Evolutionary conservation across 2,113 vertebrate species (phyloP), one percentile per base, ranked within the genome.

Genomic region (Anolis carolinensis): DNA sequence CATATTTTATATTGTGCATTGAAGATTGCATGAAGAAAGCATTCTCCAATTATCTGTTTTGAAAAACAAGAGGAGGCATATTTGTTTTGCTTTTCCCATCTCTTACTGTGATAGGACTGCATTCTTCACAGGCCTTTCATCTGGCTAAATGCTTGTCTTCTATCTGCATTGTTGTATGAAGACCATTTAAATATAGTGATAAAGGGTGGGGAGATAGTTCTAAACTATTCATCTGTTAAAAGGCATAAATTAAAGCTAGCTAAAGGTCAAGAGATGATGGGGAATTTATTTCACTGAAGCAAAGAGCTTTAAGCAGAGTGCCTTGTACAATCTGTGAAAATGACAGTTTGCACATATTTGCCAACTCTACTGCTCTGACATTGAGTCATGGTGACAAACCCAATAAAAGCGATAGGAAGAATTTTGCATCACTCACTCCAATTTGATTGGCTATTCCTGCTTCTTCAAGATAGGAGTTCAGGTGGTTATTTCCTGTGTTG

Each of bases 91-190:
- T 90, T 90, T 86, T 89, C 85, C 79, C 81, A 48, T 79, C 20
- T 90, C 87, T 34, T 82, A n/a, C 48, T 36, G 21, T 63, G 55
- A 25, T 90, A 75, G 20, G 16, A 89, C 16, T 78, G 39, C 74
- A 88, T 30, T 84, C 91, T 93, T 92, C 90, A 89, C 13, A 88
- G 77, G 39, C 11, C 67, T 94, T 92, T 92, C 73, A 92, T 90
- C 65, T 86, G 27, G 78, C 48, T 50, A 82, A 91, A 92, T 30
- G 0, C 48, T 39, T 92, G 87, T 83, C 48, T 90, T 89, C 86
- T 84, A 83, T 91, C 89, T 93, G 85, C 79, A 86, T 27, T 87
- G 89, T 4, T 18, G 79, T 25, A 76, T 2, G 81, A 87, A 74
- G 87, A 84, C 63, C 18, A 0, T 5, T 88, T 84, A 89, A 80